Evolutionary conservation across 2,888 invertebrate genomes (phyloP).

Genomic region (Nipponacmea schrenckii): DNA sequence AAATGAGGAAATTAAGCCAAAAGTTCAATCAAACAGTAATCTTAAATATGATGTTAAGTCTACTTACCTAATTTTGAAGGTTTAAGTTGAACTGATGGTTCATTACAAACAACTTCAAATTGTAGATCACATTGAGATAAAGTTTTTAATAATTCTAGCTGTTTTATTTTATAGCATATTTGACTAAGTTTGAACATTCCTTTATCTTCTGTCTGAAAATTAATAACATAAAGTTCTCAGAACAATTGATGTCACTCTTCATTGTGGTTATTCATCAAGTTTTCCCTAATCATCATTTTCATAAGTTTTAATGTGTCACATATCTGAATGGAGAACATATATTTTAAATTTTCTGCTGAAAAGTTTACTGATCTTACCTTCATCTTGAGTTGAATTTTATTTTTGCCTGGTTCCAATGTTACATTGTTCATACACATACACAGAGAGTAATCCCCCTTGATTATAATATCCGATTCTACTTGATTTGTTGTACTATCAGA

Average conservation of each 20-base stretch:
- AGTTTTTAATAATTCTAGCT: slow-evolving; percentile 49
- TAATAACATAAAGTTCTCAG: neutral
- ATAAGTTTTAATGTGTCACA: neutral
- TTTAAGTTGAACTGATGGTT: slow-evolving; percentile 41
- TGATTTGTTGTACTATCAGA: slow-evolving; percentile 45
- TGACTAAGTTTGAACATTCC: slow-evolving; percentile 48
- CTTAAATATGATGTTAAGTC: too few species aligned
- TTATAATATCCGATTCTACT: slow-evolving; percentile 72
- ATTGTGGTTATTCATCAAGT: too few species aligned
- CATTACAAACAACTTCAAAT: slow-evolving; percentile 44
- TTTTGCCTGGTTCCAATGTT: slow-evolving; percentile 68
- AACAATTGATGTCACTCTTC: neutral
- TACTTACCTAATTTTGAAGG: slow-evolving; percentile 42
- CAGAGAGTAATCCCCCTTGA: slow-evolving; percentile 76
- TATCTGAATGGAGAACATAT: too few species aligned
- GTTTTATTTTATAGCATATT: slow-evolving; percentile 43
- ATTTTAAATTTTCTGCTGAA: neutral
- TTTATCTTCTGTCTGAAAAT: slow-evolving; percentile 38
- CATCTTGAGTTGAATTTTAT: slow-evolving; percentile 63
- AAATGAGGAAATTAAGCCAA: too few species aligned
- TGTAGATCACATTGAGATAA: slow-evolving; percentile 33
- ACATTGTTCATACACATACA: slow-evolving; percentile 71
- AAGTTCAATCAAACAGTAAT: too few species aligned
- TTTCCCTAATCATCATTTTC: neutral
- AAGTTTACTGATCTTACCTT: slow-evolving; percentile 61